Percentiles rank a stretch among this genome's conserved stretches.
These are phyloP conservation scores for Agrilus planipennis DNA, from an alignment of 1,140 invertebrate genomes.

Conservation along the genomic window DNA sequence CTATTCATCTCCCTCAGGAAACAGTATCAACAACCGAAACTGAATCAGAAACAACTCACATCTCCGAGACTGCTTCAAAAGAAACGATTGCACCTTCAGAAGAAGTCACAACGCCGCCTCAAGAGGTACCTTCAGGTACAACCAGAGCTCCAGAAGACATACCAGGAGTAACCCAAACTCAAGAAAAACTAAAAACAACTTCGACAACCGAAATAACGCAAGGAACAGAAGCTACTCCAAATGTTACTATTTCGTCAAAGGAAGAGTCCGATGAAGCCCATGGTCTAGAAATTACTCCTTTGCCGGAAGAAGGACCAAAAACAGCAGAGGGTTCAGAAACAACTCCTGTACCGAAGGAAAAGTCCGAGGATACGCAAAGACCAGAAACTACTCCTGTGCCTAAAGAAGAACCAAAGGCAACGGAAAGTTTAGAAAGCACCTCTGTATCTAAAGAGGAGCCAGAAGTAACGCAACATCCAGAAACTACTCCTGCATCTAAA, in stretches of 20 bases:
- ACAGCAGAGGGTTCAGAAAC: neutral
- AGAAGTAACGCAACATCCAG: neutral
- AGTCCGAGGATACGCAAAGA: constrained; percentile 1
- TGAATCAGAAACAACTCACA: neutral
- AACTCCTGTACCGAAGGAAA: too few species aligned
- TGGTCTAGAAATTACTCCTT: neutral
- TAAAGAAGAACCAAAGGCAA: neutral
- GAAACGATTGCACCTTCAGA: neutral
- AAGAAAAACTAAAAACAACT: constrained; percentile 3
- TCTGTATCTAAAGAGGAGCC: neutral
- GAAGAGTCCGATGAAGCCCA: too few species aligned
- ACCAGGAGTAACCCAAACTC: constrained; percentile 2
- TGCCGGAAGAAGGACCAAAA: neutral
- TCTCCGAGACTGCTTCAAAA: constrained; percentile 6
- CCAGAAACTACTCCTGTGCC: neutral
- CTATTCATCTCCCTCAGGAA: constrained; percentile 8
- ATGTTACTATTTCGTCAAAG: too few species aligned
- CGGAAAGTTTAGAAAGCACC: neutral
- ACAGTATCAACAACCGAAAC: neutral
- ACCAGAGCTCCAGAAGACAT: constrained; percentile 1
- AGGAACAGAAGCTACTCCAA: constrained; percentile 5
- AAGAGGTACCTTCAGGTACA: constrained; percentile 2
- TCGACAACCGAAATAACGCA: too few species aligned
- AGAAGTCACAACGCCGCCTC: constrained; percentile 7
- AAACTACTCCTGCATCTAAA: neutral